These are phyloP conservation scores for Molossus alvarezi DNA, from an alignment of 2,797 vertebrate genomes.

Conservation along the genomic window DNA sequence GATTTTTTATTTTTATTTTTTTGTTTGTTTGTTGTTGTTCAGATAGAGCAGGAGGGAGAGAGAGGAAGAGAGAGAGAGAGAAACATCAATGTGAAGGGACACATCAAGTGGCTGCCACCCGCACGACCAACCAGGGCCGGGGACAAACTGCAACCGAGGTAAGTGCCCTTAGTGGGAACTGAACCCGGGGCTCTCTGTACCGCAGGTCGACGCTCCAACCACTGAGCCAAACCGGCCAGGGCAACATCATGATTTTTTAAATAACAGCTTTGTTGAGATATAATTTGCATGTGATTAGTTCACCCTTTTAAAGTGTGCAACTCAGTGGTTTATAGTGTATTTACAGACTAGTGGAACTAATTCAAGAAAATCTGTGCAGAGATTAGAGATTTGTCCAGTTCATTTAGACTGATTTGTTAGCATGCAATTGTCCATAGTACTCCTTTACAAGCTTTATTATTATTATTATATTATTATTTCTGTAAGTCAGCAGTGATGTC, in stretches of 20 bases:
- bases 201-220: too few relatives aligned
- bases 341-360: neutral
- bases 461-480: neutral
- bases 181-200: too few relatives aligned
- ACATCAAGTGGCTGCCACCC: too few relatives aligned
- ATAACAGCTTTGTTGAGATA: conserved; percentile 44
- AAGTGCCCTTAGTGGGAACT: too few relatives aligned
- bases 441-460: neutral
- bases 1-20: neutral
- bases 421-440: neutral
- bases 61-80: too few relatives aligned
- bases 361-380: conserved; percentile 5
- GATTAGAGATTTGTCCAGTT: neutral
- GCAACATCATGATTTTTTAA: neutral
- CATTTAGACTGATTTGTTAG: neutral
- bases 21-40: too few relatives aligned
- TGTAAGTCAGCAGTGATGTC: neutral
- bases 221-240: too few relatives aligned
- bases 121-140: too few relatives aligned
- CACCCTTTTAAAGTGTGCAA: neutral
- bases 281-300: neutral
- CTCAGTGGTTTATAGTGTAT: neutral
- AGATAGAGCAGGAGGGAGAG: too few relatives aligned
- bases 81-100: too few relatives aligned
- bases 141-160: too few relatives aligned